These are phyloP conservation scores for Apteryx owenii DNA, from an alignment of 2,113 vertebrate genomes.

Conservation along the genomic window DNA sequence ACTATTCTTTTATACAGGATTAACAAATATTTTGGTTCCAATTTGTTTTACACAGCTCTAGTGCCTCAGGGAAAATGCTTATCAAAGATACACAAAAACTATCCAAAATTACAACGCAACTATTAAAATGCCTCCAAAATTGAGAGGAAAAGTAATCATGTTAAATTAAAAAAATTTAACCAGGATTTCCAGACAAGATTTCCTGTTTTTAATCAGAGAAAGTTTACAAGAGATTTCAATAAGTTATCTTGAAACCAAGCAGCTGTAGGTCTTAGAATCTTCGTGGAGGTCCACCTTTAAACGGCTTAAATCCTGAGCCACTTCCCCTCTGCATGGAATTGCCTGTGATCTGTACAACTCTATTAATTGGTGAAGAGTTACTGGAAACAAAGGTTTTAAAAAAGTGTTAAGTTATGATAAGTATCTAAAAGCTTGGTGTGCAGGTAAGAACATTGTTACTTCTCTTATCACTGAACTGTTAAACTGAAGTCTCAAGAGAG, in stretches of 20 bases:
- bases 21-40: slow-evolving; percentile 70
- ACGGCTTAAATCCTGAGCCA: slow-evolving; percentile 92
- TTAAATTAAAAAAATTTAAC: slow-evolving; percentile 80
- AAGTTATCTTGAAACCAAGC: slow-evolving; percentile 81
- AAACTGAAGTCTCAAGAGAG: neutral
- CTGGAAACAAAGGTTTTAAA: slow-evolving; percentile 77
- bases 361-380: slow-evolving; percentile 92
- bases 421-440: neutral
- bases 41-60: slow-evolving; percentile 61
- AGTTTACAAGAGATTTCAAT: slow-evolving; percentile 82
- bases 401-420: neutral
- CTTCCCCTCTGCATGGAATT: slow-evolving; percentile 89
- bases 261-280: slow-evolving; percentile 83
- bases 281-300: slow-evolving; percentile 89
- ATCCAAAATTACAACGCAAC: slow-evolving; percentile 81
- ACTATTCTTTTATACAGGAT: slow-evolving; percentile 64
- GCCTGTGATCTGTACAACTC: slow-evolving; percentile 96
- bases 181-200: slow-evolving; percentile 77
- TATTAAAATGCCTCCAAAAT: slow-evolving; percentile 84
- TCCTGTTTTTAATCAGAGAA: slow-evolving; percentile 76
- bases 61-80: slow-evolving; percentile 75
- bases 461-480: neutral
- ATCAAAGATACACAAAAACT: slow-evolving; percentile 79
- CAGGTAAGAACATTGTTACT: neutral
- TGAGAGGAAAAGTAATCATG: slow-evolving; percentile 80